phyloP scores from a whole-genome alignment of 2,113 vertebrate genomes.

The Nansenia antarctica region DNA sequence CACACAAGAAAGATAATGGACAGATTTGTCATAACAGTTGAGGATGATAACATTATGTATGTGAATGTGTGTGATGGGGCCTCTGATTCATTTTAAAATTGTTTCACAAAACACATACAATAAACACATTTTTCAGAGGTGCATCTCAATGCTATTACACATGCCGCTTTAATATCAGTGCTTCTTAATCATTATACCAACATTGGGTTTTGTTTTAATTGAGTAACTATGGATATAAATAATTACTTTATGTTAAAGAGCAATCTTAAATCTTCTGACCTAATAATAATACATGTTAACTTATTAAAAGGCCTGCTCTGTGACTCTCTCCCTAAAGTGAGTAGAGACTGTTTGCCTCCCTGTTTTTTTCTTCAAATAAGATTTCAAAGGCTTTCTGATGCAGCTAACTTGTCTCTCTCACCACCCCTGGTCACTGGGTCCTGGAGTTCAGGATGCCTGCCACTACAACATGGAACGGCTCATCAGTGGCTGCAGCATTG shows the following conservation, averaged over 20 bases:
- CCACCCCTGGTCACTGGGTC: conserved; percentile 61
- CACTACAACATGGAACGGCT: conserved; percentile 34
- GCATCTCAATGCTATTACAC: not conserved
- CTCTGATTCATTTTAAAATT: conserved; percentile 44
- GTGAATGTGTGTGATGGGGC: conserved; percentile 50
- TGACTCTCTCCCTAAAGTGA: too few species aligned
- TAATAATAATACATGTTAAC: too few species aligned
- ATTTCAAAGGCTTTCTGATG: conserved; percentile 50
- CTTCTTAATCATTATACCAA: not conserved
- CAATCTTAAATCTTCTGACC: not conserved
- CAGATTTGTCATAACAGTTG: conserved; percentile 64
- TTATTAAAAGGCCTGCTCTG: too few species aligned
- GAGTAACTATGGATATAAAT: not conserved
- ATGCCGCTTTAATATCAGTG: not conserved
- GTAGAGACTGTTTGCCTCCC: not conserved
- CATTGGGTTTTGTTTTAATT: not conserved
- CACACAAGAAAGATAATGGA: conserved; percentile 64
- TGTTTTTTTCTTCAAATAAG: conserved; percentile 23
- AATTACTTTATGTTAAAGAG: not conserved
- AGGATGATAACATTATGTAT: conserved; percentile 65
- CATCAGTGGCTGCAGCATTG: not conserved
- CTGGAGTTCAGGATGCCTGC: conserved; percentile 63
- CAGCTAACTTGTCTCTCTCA: conserved; percentile 71
- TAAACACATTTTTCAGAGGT: not conserved
- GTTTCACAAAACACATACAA: conserved; percentile 8